Base-by-base conservation (phyloP, 2,797 vertebrate genomes). In the Mycteria americana region DNA sequence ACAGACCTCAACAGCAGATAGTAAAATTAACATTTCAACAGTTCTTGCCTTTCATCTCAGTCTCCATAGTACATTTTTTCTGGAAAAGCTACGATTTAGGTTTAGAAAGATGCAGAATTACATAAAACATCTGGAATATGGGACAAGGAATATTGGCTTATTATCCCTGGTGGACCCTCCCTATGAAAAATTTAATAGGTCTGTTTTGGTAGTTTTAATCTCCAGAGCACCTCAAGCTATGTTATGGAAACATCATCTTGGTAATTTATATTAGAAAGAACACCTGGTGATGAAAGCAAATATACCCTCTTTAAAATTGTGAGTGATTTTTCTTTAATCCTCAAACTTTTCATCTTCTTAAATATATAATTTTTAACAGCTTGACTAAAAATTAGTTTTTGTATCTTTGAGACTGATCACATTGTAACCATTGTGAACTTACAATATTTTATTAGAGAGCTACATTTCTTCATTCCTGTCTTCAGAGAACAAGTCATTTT, bases 1-100 rank as follows among this genome's bases (percentile, higher is more conserved):
- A 99, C 99, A 98, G 98, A 99, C 98, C 99, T 99, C 99, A 98
- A 99, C 98, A 99, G 98, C 98, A 99, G 99, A 99, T 99, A 99
- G 99, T 98, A 99, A 99, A 99, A 99, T 99, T 99, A 99, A 99
- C 99, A 99, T 99, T 99, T 99, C 99, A 99, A 99, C 99, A 99
- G 98, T 98, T 99, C 98, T 97, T 98, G 98, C 98, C 99, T 99
- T 99, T 99, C 98, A 99, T 99, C 99, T 99, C 97, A 91, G 98
- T 99, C 99, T 99, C 99, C 96, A 98, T 94, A 99, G 98, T 98
- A 98, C 98, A 97, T 98, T 98, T 98, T 98, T 99, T 98, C 98
- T 98, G 89, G 96, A 98, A 98, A 98, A 98, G 98, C 97, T 98
- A 98, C 88, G 94, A 98, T 98, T 98, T 99, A 98, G 98, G 98